These are phyloP conservation scores for Sebastes umbrosus DNA, from an alignment of 2,797 vertebrate species.

Conservation along the genomic window DNA sequence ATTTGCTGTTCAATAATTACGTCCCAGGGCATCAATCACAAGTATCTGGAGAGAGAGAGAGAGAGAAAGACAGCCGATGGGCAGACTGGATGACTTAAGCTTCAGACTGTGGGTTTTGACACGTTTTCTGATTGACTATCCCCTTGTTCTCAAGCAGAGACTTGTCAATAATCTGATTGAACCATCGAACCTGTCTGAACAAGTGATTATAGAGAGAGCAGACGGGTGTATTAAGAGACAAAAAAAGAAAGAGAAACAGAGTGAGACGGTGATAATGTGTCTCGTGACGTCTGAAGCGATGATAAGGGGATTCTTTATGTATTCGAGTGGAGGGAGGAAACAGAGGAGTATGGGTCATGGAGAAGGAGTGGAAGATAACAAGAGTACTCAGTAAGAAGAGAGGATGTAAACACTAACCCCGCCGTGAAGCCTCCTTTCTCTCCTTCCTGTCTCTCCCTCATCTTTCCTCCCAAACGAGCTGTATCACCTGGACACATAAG, in stretches of 20 bases:
- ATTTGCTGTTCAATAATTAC: slow-evolving; percentile 62
- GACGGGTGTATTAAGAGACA: neutral
- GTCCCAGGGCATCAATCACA: slow-evolving; percentile 50
- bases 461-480: slow-evolving; percentile 8
- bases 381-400: neutral
- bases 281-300: neutral
- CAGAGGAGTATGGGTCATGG: neutral
- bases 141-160: slow-evolving; percentile 34
- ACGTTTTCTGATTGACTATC: slow-evolving; percentile 24
- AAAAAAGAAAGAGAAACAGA: neutral
- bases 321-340: neutral
- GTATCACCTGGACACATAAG: neutral
- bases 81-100: slow-evolving; percentile 18
- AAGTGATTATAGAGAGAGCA: slow-evolving; percentile 27
- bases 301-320: neutral
- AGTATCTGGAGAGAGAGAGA: slow-evolving; percentile 12
- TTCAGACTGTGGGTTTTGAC: slow-evolving; percentile 21
- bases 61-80: neutral
- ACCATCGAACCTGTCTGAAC: slow-evolving; percentile 11
- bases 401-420: slow-evolving; percentile 32
- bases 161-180: slow-evolving; percentile 33
- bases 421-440: neutral
- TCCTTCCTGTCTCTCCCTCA: neutral
- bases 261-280: neutral
- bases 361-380: slow-evolving; percentile 8